Evolutionary conservation across 2,113 vertebrate species (phyloP), one percentile per base, ranked within the genome.

Genomic region (Mungos mungo): DNA sequence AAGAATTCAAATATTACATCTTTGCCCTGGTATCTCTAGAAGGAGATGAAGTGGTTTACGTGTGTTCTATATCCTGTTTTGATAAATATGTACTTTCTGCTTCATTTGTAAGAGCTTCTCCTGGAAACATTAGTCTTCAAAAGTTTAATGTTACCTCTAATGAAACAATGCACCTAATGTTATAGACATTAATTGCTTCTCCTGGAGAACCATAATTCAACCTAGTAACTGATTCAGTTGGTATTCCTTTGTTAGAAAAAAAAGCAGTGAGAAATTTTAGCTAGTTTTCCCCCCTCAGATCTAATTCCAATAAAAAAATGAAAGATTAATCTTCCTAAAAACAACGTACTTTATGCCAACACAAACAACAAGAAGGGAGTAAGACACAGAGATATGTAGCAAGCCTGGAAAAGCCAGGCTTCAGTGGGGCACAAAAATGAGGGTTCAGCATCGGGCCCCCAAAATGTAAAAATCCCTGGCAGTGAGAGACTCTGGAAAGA

Each of bases 61-160:
- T 29, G 16, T 79, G 29, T 71, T 93, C 21, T 93, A 11, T 52
- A 82, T 83, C 60, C 11, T 95, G 25, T 72, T 88, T 77, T 77
- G n/a, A 90, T 41, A 92, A 91, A 47, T 14, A 16, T 89, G 45
- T 68, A 33, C 52, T 96, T 91, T 93, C 12, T 60, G 92, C 33
- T 38, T 84, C 41, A 87, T 93, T 92, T 95, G 23, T 82, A 91
- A 81, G 18, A 54, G 65, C 2, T 63, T 96, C 29, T 29, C 71
- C 57, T 85, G 50, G 45, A 96, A 93, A 96, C 54, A 96, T 84
- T 90, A 82, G 33, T 19, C 47, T 96, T 97, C 72, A 95, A 82
- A 94, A 92, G 41, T 77, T 95, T 63, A 80, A n/a, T 83, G 14
- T 74, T 92, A 89, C 50, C 31, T 23, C 4, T 71, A 76, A 92